These are phyloP conservation scores for Lasioglossum leucozonium DNA, from an alignment of 2,888 invertebrate species.

Conservation along the genomic window DNA sequence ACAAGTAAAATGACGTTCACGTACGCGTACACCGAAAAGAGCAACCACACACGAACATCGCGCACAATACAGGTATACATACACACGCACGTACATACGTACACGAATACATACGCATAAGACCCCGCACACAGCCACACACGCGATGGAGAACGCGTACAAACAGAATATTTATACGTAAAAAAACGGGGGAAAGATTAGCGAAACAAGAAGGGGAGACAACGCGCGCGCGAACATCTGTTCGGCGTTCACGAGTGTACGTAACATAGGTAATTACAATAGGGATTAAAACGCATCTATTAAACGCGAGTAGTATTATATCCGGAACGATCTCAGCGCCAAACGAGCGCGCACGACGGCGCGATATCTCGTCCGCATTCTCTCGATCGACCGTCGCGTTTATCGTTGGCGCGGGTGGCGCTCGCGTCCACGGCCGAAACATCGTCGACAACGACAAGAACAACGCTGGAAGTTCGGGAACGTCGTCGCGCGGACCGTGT, in stretches of 20 bases:
- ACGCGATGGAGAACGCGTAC: slow-evolving; percentile 19
- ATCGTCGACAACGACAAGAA: not conserved
- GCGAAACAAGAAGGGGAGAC: not conserved
- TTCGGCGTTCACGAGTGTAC: slow-evolving; percentile 34
- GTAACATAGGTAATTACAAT: slow-evolving; percentile 25
- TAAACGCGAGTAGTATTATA: slow-evolving; percentile 56
- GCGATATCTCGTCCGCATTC: slow-evolving; percentile 54
- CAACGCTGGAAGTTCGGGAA: slow-evolving; percentile 32
- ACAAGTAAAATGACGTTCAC: slow-evolving; percentile 71
- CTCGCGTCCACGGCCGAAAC: not conserved
- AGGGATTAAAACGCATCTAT: slow-evolving; percentile 39
- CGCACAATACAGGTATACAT: not conserved
- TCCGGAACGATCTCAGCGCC: slow-evolving; percentile 51
- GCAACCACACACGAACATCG: slow-evolving; percentile 8
- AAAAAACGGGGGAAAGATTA: slow-evolving; percentile 30
- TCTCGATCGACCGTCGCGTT: slow-evolving; percentile 39
- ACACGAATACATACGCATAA: slow-evolving; percentile 9
- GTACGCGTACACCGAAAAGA: slow-evolving; percentile 40
- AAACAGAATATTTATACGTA: slow-evolving; percentile 53
- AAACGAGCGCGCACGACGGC: slow-evolving; percentile 42
- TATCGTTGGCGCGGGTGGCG: slow-evolving; percentile 1
- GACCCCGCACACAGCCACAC: slow-evolving; percentile 9
- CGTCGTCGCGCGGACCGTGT: slow-evolving; percentile 13
- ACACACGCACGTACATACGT: slow-evolving; percentile 53
- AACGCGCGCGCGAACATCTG: slow-evolving; percentile 20